A percentile compares a stretch with the other conserved stretches of the same genome.
phyloP scores from a whole-genome alignment of 2,797 vertebrate genomes.

The Bradypus variegatus region DNA sequence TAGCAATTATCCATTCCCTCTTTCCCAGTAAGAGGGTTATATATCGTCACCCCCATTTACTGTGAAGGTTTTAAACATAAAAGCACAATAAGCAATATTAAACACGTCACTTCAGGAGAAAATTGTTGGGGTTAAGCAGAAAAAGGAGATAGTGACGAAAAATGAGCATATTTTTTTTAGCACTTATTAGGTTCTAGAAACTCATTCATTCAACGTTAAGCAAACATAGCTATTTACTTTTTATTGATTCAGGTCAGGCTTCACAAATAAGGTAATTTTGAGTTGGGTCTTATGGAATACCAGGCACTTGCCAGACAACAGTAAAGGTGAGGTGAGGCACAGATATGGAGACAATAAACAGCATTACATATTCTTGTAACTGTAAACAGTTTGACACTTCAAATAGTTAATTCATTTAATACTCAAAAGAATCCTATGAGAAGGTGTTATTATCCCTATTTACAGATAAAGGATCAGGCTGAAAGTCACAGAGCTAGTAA shows the following conservation, averaged over 20 bases:
- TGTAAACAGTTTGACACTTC: not conserved
- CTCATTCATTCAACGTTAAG: constrained; percentile 21
- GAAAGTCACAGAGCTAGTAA: not conserved
- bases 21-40: not conserved
- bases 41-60: not conserved
- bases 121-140: constrained; percentile 12
- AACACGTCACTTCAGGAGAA: not conserved
- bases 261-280: constrained; percentile 22
- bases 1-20: not conserved
- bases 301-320: not conserved
- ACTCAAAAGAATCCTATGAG: not conserved
- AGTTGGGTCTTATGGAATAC: not conserved
- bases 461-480: constrained; percentile 11
- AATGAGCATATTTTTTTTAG: constrained; percentile 9
- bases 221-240: not conserved
- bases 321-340: not conserved
- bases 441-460: constrained; percentile 14
- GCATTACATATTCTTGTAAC: not conserved
- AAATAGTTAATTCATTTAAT: constrained; percentile 14
- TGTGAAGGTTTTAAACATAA: constrained; percentile 25
- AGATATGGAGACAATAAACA: not conserved
- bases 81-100: not conserved
- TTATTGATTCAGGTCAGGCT: not conserved
- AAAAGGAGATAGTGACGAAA: constrained; percentile 15
- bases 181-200: not conserved